phyloP scores from a whole-genome alignment of 2,797 vertebrate genomes.

The Schizopygopsis malacanthus region DNA sequence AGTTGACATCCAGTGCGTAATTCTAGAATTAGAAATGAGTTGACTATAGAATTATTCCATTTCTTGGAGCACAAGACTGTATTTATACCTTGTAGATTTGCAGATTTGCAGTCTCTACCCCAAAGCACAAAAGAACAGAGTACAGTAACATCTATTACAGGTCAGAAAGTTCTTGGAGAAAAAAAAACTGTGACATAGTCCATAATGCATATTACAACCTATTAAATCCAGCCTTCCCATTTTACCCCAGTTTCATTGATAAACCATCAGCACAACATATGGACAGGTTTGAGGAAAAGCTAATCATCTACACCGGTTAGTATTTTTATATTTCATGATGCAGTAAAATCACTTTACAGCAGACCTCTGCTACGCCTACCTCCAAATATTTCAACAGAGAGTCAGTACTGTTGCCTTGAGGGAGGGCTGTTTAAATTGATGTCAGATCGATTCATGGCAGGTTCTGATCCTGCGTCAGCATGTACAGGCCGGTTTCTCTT shows the following conservation, averaged over 20 bases:
- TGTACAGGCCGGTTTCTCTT: background rate
- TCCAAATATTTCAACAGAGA: constrained; percentile 6
- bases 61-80: background rate
- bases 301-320: background rate
- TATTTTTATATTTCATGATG: constrained; percentile 19
- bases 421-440: background rate
- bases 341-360: background rate
- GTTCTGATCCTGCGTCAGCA: background rate
- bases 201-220: background rate
- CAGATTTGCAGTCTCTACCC: background rate
- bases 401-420: background rate
- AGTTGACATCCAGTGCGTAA: background rate
- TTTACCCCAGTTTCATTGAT: background rate
- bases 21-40: background rate
- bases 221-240: background rate
- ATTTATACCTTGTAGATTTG: background rate
- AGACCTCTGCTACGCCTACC: constrained; percentile 20
- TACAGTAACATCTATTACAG: background rate
- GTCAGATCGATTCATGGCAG: background rate
- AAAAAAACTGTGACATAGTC: background rate
- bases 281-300: background rate
- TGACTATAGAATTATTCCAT: background rate
- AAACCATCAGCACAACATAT: constrained; percentile 26
- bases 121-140: constrained; percentile 5
- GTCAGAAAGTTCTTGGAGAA: background rate